These are phyloP conservation scores for Odontamblyopus rebecca DNA, from an alignment of 2,797 vertebrate genomes.

Conservation along the genomic window DNA sequence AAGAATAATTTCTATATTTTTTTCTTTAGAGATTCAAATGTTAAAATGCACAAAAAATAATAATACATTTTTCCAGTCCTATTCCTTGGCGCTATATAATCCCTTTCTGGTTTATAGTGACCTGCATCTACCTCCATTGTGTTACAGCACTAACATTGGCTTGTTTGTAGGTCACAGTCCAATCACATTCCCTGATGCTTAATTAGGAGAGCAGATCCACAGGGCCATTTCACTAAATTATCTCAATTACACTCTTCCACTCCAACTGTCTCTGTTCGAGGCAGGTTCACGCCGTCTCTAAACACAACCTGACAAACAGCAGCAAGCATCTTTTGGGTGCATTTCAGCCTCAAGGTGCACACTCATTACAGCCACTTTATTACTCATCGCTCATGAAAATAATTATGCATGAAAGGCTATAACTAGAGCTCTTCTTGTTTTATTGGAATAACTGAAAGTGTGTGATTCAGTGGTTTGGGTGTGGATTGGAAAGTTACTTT, in stretches of 20 bases:
- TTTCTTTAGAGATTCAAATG: too few species aligned
- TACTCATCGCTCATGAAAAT: neutral
- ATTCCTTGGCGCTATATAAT: too few species aligned
- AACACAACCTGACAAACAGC: neutral
- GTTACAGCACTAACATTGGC: neutral
- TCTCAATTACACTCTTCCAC: slow-evolving; percentile 42
- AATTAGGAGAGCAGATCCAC: slow-evolving; percentile 45
- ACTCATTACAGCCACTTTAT: slow-evolving; percentile 3
- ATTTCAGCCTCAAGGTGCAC: neutral
- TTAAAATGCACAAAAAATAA: too few species aligned
- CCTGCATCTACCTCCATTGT: too few species aligned
- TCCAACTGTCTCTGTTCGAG: slow-evolving; percentile 22
- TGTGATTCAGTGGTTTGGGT: too few species aligned
- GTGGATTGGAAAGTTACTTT: too few species aligned
- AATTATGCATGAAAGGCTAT: neutral
- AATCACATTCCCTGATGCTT: slow-evolving; percentile 26
- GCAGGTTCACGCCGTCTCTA: slow-evolving; percentile 15
- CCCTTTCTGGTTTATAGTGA: too few species aligned
- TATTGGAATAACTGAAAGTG: neutral
- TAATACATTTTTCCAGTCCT: too few species aligned
- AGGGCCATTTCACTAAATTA: slow-evolving; percentile 47
- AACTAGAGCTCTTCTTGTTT: neutral
- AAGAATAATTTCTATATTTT: too few species aligned
- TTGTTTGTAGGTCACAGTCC: slow-evolving; percentile 25
- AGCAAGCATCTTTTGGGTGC: neutral